Evolutionary conservation across 2,888 invertebrate species (phyloP).

Genomic region (Abrostola triplasia): DNA sequence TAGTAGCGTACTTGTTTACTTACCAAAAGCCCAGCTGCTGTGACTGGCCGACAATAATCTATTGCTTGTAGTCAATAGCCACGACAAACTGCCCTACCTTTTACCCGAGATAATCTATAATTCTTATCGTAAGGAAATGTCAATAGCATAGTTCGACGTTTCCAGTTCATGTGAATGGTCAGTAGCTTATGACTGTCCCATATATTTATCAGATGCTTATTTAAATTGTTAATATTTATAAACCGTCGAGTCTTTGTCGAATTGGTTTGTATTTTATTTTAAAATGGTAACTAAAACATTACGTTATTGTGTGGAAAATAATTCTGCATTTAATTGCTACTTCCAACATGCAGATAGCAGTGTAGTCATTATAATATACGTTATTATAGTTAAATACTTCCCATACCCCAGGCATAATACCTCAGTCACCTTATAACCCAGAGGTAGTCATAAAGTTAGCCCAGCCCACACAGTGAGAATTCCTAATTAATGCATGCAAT

Average conservation of each 20-base stretch:
- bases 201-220: too few relatives aligned
- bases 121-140: not conserved
- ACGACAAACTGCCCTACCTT: slow-evolving; percentile 1
- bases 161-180: not conserved
- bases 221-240: too few relatives aligned
- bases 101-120: not conserved
- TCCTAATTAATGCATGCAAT: slow-evolving; percentile 38
- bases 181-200: not conserved
- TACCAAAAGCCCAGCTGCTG: not conserved
- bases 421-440: slow-evolving; percentile 9
- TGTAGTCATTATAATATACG: not conserved
- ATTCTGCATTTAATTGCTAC: too few relatives aligned
- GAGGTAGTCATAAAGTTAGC: slow-evolving; percentile 17
- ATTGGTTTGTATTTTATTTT: too few relatives aligned
- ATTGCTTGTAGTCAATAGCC: not conserved
- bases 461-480: slow-evolving; percentile 21
- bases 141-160: not conserved
- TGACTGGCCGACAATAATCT: not conserved
- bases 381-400: slow-evolving; percentile 1
- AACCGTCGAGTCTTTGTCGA: too few relatives aligned
- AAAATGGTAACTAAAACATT: too few relatives aligned
- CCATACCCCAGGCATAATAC: not conserved
- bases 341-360: too few relatives aligned
- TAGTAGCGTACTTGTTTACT: not conserved
- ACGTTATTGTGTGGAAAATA: too few relatives aligned